phyloP scores from a whole-genome alignment of 2,113 vertebrate species.

The Austrofundulus limnaeus region DNA sequence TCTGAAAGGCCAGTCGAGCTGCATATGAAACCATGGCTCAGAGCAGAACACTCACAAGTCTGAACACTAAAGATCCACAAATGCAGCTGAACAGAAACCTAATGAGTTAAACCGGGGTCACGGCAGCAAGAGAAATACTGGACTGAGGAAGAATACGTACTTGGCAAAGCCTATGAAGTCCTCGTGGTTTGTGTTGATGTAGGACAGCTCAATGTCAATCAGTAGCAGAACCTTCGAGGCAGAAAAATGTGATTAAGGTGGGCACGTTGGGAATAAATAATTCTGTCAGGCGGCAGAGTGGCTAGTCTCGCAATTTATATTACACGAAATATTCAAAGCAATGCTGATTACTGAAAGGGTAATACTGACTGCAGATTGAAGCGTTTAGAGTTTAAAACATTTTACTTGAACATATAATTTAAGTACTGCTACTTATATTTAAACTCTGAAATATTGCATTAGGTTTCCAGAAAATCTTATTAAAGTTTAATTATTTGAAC shows the following conservation, averaged over 20 bases:
- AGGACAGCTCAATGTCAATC: slow-evolving; percentile 96
- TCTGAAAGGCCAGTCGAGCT: not conserved
- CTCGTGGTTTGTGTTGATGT: slow-evolving; percentile 99
- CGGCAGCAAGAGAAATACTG: slow-evolving; percentile 22
- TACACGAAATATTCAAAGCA: not conserved
- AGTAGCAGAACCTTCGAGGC: slow-evolving; percentile 88
- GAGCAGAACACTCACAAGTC: not conserved
- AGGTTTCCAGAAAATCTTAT: too few species aligned
- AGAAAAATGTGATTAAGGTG: slow-evolving; percentile 46
- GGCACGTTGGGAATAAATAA: slow-evolving; percentile 31
- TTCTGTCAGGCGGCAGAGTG: not conserved
- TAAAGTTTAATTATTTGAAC: too few species aligned
- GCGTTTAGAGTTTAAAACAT: not conserved
- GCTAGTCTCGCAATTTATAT: slow-evolving; percentile 4
- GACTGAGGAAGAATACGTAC: slow-evolving; percentile 75
- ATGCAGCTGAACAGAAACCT: slow-evolving; percentile 13
- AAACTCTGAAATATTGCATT: not conserved
- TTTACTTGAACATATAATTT: slow-evolving; percentile 11
- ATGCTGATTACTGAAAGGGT: not conserved
- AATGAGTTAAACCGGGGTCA: slow-evolving; percentile 4
- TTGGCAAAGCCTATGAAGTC: slow-evolving; percentile 99
- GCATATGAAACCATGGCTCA: not conserved
- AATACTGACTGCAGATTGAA: slow-evolving; percentile 1
- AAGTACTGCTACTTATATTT: not conserved
- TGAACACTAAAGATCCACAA: slow-evolving; percentile 14